Conservation (phyloP, 2,113 vertebrate species). For the Prunella himalayana region DNA sequence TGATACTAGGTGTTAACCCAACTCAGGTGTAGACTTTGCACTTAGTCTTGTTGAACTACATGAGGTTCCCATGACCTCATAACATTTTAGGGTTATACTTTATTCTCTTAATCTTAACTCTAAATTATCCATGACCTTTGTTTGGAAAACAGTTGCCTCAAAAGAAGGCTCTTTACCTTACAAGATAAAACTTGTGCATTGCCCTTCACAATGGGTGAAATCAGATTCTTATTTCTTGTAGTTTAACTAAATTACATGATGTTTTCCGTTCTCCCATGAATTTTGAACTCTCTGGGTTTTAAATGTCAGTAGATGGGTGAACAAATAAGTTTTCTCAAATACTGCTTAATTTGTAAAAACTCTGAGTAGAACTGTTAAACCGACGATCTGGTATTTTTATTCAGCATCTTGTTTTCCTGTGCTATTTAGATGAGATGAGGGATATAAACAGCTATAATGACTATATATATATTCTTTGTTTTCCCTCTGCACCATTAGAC, state of each 20-base stretch:
- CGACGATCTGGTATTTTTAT: not conserved
- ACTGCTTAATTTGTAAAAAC: not conserved
- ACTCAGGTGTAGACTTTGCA: not conserved
- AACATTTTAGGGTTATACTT: not conserved
- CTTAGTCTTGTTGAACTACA: not conserved
- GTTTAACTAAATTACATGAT: not conserved
- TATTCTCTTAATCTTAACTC: not conserved
- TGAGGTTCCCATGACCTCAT: fast-evolving
- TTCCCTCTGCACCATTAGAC: not conserved
- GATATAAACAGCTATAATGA: not conserved
- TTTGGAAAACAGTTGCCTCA: not conserved
- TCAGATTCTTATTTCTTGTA: not conserved
- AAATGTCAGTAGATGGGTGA: not conserved
- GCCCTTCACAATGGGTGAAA: not conserved
- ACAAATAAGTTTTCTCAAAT: not conserved
- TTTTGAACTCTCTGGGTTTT: not conserved
- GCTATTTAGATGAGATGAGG: not conserved
- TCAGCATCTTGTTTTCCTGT: not conserved
- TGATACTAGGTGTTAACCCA: not conserved
- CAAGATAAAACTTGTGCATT: not conserved
- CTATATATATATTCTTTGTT: not conserved
- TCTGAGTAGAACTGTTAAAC: not conserved
- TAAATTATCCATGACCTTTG: not conserved
- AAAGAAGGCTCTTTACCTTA: not conserved
- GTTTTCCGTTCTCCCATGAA: not conserved